phyloP scores from a whole-genome alignment of 1,140 invertebrate species.

The Stratiolaelaps scimitus region DNA sequence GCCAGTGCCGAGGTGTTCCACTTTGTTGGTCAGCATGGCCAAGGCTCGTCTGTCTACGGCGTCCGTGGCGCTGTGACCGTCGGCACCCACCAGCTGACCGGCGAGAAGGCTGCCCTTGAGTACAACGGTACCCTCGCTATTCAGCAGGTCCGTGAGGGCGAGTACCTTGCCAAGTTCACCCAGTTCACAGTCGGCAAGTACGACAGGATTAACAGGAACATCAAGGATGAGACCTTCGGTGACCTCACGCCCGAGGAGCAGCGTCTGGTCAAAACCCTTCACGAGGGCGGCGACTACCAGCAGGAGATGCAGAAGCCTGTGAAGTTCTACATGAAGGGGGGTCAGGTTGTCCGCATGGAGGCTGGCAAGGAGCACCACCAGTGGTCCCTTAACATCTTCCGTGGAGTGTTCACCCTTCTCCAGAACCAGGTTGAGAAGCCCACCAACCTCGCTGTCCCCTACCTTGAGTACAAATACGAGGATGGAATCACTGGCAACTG shows the following conservation, averaged over 20 bases:
- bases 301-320: slow-evolving; percentile 24
- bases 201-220: slow-evolving; percentile 20
- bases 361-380: slow-evolving; percentile 18
- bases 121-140: slow-evolving; percentile 16
- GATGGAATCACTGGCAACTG: slow-evolving; percentile 16
- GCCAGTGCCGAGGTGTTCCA: slow-evolving; percentile 21
- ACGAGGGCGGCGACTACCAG: not conserved
- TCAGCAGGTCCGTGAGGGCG: slow-evolving; percentile 13
- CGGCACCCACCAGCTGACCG: not conserved
- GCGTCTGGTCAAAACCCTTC: not conserved
- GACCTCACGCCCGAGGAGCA: slow-evolving; percentile 14
- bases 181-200: slow-evolving; percentile 15
- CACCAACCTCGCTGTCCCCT: not conserved
- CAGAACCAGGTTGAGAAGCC: slow-evolving; percentile 19
- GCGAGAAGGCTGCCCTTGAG: slow-evolving; percentile 14
- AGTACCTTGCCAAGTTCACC: slow-evolving; percentile 23
- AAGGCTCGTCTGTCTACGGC: not conserved
- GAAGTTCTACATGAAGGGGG: slow-evolving; percentile 24
- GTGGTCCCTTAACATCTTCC: slow-evolving; percentile 26
- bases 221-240: slow-evolving; percentile 23
- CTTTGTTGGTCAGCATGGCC: slow-evolving; percentile 14
- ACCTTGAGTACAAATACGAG: slow-evolving; percentile 23
- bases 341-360: slow-evolving; percentile 17
- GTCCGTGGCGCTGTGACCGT: slow-evolving; percentile 2
- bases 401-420: slow-evolving; percentile 21